phyloP scores from a whole-genome alignment of 1,140 invertebrate species.

The Temnothorax longispinosus region DNA sequence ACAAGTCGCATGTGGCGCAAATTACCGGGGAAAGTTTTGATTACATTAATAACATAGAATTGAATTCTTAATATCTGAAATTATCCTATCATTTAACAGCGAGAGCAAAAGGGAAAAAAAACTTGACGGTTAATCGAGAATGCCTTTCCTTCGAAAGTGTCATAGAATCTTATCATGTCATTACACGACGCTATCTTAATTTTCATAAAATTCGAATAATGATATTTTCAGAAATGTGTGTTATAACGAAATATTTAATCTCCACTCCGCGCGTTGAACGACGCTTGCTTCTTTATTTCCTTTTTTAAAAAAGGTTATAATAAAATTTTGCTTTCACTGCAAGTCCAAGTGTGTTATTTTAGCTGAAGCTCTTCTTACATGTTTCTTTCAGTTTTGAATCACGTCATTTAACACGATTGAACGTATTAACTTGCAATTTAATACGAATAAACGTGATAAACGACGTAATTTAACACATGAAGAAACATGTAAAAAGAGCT shows the following conservation, averaged over 20 bases:
- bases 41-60: slow-evolving; percentile 51
- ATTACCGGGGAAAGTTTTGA: slow-evolving; percentile 45
- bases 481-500: too few relatives aligned
- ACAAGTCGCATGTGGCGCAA: slow-evolving; percentile 19
- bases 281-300: neutral
- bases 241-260: neutral
- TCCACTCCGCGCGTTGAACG: neutral
- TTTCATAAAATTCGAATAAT: slow-evolving; percentile 54
- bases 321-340: slow-evolving; percentile 47
- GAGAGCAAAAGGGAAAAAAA: neutral
- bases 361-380: too few relatives aligned
- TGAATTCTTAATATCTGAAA: slow-evolving; percentile 18
- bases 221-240: neutral
- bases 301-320: neutral
- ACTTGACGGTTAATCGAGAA: slow-evolving; percentile 35
- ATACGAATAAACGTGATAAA: too few relatives aligned
- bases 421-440: too few relatives aligned
- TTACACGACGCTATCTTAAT: slow-evolving; percentile 44
- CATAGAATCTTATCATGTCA: neutral
- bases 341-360: too few relatives aligned
- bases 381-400: too few relatives aligned
- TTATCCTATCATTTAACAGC: slow-evolving; percentile 9
- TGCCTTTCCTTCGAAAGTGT: slow-evolving; percentile 25
- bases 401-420: too few relatives aligned
- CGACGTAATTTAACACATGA: too few relatives aligned